Conservation (phyloP, 2,113 vertebrate species). For the Boleophthalmus pectinirostris region DNA sequence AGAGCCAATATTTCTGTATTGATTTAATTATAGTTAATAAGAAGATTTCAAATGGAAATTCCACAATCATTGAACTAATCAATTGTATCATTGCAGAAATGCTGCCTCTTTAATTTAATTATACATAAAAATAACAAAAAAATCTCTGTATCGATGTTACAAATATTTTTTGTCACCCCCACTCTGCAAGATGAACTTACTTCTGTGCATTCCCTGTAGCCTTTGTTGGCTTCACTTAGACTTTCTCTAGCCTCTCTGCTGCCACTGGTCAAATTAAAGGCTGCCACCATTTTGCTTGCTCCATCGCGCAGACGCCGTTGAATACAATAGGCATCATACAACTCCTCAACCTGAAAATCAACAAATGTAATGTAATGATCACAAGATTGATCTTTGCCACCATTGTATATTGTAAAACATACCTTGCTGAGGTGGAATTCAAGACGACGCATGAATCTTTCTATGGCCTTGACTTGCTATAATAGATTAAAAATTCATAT, state of each 20-base stretch:
- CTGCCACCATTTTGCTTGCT: conserved; percentile 97
- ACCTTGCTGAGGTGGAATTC: conserved; percentile 77
- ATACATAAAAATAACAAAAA: no score
- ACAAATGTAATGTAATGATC: neutral
- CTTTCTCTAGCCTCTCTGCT: conserved; percentile 95
- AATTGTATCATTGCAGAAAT: no score
- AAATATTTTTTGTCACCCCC: neutral
- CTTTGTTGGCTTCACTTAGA: conserved; percentile 92
- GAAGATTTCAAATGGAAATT: no score
- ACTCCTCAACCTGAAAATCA: conserved; percentile 88
- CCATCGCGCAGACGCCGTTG: conserved; percentile 92
- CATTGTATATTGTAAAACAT: neutral
- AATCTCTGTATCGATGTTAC: no score
- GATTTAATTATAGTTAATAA: no score
- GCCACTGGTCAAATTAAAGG: conserved; percentile 87
- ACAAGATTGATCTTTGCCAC: neutral
- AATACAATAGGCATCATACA: conserved; percentile 96
- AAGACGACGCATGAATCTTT: conserved; percentile 75
- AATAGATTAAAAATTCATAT: conserved; percentile 6
- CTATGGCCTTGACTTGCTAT: conserved; percentile 77
- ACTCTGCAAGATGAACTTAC: conserved; percentile 64
- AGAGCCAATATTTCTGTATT: no score
- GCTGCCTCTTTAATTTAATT: no score
- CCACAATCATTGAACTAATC: no score
- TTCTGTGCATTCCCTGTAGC: conserved; percentile 96